phyloP scores from a whole-genome alignment of 92 coral and sea anemone genomes.

The Epizoanthus scotinus region DNA sequence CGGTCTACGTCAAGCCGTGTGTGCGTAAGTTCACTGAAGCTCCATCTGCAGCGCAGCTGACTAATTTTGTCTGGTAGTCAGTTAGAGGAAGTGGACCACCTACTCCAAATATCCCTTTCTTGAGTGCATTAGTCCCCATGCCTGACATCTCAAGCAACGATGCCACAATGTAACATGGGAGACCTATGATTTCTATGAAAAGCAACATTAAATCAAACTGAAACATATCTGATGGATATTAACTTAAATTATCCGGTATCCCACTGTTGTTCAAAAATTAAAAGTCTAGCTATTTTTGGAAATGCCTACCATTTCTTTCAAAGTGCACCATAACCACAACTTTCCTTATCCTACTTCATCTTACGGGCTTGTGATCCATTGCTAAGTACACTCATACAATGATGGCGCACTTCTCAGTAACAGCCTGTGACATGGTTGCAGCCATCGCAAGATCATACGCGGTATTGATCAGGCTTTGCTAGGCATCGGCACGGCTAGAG shows the following conservation, averaged over 20 bases:
- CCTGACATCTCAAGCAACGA: no score
- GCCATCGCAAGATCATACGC: slow-evolving; percentile 2
- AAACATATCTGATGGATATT: no score
- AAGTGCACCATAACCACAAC: slow-evolving; percentile 45
- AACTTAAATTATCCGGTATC: no score
- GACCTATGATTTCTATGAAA: no score
- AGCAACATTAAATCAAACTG: no score
- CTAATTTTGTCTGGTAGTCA: not conserved
- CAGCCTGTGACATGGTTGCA: slow-evolving; percentile 36
- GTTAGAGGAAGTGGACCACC: not conserved
- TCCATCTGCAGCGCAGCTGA: not conserved
- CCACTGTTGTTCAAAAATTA: no score
- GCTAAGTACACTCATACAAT: slow-evolving; percentile 34
- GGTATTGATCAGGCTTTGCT: not conserved
- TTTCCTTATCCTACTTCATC: slow-evolving; percentile 35
- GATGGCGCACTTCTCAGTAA: slow-evolving; percentile 10
- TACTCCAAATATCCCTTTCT: not conserved
- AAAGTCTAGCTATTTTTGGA: no score
- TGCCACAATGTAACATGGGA: no score
- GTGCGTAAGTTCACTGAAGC: not conserved
- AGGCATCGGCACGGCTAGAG: not conserved
- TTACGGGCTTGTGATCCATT: slow-evolving; percentile 43
- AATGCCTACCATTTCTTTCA: slow-evolving; percentile 23
- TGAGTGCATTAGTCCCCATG: no score
- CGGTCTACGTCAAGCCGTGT: slow-evolving; percentile 12